phyloP scores from a whole-genome alignment of 2,888 invertebrate species.

The Drosophila nigritarsus region DNA sequence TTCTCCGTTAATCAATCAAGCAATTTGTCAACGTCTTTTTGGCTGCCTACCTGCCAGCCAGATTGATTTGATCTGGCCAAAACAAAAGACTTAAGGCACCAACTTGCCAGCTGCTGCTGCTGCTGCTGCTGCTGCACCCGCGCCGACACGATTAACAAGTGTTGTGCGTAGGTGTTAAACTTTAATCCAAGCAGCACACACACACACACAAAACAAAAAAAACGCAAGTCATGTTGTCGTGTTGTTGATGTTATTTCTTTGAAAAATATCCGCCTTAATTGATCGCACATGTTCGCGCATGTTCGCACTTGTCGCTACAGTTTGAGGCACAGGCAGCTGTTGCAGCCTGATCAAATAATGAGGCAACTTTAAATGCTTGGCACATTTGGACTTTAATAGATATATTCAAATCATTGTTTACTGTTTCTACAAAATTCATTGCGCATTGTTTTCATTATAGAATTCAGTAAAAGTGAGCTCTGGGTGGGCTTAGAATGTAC shows the following conservation, averaged over 20 bases:
- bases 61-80: conserved; percentile 24
- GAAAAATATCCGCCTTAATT: conserved; percentile 38
- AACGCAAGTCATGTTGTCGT: conserved; percentile 48
- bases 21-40: conserved; percentile 18
- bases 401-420: conserved; percentile 21
- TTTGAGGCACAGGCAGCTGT: conserved; percentile 18
- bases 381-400: conserved; percentile 42
- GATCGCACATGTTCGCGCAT: conserved; percentile 44
- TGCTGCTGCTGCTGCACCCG: not conserved
- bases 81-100: conserved; percentile 72
- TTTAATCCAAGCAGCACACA: conserved; percentile 12
- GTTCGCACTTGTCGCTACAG: conserved; percentile 38
- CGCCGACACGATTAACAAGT: conserved; percentile 4
- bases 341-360: conserved; percentile 31
- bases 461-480: conserved; percentile 11
- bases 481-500: conserved; percentile 45
- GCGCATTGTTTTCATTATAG: conserved; percentile 31
- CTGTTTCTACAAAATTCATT: conserved; percentile 13
- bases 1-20: conserved; percentile 21
- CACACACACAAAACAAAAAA: conserved; percentile 8
- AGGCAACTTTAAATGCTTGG: conserved; percentile 48
- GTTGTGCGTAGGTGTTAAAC: conserved; percentile 20
- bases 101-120: conserved; percentile 42
- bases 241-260: conserved; percentile 25
- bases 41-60: not conserved